Conservation (phyloP, 92 coral and sea anemone species). For the Muricea muricata region DNA sequence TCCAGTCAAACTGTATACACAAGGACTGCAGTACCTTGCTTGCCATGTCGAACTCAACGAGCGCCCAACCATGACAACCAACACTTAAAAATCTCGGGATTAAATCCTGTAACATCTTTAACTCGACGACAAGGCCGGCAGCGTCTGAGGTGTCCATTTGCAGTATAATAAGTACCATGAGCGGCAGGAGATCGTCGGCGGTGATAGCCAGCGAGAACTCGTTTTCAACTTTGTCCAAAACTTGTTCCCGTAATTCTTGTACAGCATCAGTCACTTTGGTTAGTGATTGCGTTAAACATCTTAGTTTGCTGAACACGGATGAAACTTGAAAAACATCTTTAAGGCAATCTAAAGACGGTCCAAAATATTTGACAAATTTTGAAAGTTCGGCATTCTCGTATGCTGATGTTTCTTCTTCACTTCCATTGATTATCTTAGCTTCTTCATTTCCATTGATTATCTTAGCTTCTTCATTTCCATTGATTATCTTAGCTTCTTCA, state of each 20-base stretch:
- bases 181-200: slow-evolving; percentile 92
- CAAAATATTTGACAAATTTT: slow-evolving; percentile 93
- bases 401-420: background rate
- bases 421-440: background rate
- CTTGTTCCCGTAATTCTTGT: slow-evolving; percentile 80
- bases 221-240: slow-evolving; percentile 42
- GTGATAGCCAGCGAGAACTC: slow-evolving; percentile 82
- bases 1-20: slow-evolving; percentile 70
- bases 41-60: slow-evolving; percentile 88
- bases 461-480: background rate
- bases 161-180: slow-evolving; percentile 88
- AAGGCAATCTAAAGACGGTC: slow-evolving; percentile 86
- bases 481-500: no score
- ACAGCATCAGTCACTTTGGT: slow-evolving; percentile 85
- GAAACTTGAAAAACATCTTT: slow-evolving; percentile 77
- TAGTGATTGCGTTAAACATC: slow-evolving; percentile 85
- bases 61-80: slow-evolving; percentile 99
- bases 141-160: slow-evolving; percentile 96
- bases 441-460: background rate
- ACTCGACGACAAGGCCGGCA: slow-evolving; percentile 85
- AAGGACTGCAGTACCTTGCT: slow-evolving; percentile 76
- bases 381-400: slow-evolving; percentile 46
- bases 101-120: slow-evolving; percentile 80
- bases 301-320: slow-evolving; percentile 82
- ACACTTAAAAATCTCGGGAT: slow-evolving; percentile 85